Percentiles rank a stretch among this genome's conserved stretches.
phyloP scores from a whole-genome alignment of 2,888 invertebrate species.

The Xiphydria camelus region DNA sequence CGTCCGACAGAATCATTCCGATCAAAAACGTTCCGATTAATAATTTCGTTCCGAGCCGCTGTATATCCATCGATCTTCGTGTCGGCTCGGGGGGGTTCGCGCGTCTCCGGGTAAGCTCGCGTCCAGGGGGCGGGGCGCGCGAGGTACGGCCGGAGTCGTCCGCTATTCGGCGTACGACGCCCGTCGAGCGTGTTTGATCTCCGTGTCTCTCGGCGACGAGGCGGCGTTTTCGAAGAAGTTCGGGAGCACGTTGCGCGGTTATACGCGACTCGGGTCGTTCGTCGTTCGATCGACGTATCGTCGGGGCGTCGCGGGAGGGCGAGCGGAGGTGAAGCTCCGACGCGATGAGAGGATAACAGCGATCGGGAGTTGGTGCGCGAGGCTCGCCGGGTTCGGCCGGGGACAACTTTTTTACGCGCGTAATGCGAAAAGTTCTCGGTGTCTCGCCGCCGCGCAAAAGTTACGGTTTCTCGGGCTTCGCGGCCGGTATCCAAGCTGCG shows the following conservation, averaged over 20 bases:
- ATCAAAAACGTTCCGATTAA: constrained; percentile 13
- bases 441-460: no score
- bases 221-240: constrained; percentile 10
- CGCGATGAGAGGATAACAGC: no score
- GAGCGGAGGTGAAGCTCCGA: no score
- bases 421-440: no score
- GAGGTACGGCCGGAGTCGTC: constrained; percentile 30
- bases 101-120: constrained; percentile 18
- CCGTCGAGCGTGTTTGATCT: constrained; percentile 24
- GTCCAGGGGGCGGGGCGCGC: constrained; percentile 35
- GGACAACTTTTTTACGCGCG: no score
- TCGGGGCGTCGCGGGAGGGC: no score
- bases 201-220: constrained; percentile 9
- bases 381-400: no score
- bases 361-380: no score
- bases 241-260: not conserved
- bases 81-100: constrained; percentile 36
- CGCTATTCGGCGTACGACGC: constrained; percentile 39
- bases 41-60: constrained; percentile 7
- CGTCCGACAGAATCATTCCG: constrained; percentile 1
- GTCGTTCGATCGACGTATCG: not conserved
- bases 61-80: constrained; percentile 19
- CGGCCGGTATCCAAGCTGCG: no score
- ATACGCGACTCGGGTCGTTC: constrained; percentile 9
- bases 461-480: no score